A percentile compares a stretch with the other conserved stretches of the same genome.
Conservation (phyloP, 2,888 invertebrate genomes). For the Pedicia rivosa region DNA sequence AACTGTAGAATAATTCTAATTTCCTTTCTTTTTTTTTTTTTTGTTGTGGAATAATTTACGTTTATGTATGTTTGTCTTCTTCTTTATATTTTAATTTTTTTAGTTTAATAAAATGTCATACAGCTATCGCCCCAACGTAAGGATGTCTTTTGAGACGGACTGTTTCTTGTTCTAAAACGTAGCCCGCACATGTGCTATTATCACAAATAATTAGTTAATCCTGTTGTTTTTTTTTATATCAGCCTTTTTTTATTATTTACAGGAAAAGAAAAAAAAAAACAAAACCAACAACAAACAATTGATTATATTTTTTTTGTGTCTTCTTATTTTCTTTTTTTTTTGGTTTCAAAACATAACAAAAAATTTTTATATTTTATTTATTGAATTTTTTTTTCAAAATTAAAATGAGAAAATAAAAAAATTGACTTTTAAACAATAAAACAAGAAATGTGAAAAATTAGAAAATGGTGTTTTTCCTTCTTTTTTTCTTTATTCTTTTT, state of each 20-base stretch:
- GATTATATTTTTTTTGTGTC: slow-evolving; percentile 2
- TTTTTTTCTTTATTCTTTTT: neutral
- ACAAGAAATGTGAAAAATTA: too few species aligned
- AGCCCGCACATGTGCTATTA: slow-evolving; percentile 82
- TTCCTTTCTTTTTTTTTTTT: too few species aligned
- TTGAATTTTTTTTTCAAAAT: neutral
- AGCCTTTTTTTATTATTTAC: too few species aligned
- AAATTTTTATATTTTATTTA: neutral
- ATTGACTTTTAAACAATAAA: too few species aligned
- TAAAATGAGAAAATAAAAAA: neutral
- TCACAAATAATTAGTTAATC: too few species aligned
- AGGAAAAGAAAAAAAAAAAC: too few species aligned
- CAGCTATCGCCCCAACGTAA: slow-evolving; percentile 94
- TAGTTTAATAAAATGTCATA: slow-evolving; percentile 21
- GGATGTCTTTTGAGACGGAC: slow-evolving; percentile 93
- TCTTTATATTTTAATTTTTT: slow-evolving; percentile 8
- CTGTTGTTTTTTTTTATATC: too few species aligned
- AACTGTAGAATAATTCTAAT: too few species aligned
- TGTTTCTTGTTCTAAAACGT: slow-evolving; percentile 91
- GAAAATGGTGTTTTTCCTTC: neutral
- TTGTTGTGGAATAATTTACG: too few species aligned
- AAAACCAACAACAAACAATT: too few species aligned
- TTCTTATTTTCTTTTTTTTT: neutral
- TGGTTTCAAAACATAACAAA: neutral
- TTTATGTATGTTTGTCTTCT: too few species aligned